Evolutionary conservation across 2,888 invertebrate genomes (phyloP).

Genomic region (Masnerella sp.): DNA sequence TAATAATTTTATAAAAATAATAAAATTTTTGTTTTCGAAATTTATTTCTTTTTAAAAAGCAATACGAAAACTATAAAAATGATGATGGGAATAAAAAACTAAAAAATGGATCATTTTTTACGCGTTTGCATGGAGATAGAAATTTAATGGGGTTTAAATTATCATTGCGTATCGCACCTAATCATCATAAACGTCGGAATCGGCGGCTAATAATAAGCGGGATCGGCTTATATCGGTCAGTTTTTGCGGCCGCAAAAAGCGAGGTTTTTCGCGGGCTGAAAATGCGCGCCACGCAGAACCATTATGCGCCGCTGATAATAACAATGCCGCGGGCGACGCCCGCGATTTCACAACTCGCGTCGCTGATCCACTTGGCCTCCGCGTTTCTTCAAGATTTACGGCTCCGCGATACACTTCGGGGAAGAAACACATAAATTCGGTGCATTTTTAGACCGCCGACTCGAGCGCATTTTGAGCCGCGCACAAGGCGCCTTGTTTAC

Average conservation of each 20-base stretch:
- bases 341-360: conserved; percentile 6
- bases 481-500: background rate
- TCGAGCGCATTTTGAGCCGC: conserved; percentile 1
- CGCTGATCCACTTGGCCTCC: conserved; percentile 32
- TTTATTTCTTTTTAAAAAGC: too few species aligned
- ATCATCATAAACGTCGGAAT: conserved; percentile 45
- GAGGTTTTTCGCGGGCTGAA: conserved; percentile 47
- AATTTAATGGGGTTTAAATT: conserved; percentile 27
- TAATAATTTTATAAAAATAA: too few species aligned
- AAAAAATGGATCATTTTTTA: conserved; percentile 5
- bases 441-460: conserved; percentile 21
- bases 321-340: conserved; percentile 40
- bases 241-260: conserved; percentile 31
- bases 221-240: conserved; percentile 46
- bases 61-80: too few species aligned
- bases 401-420: conserved; percentile 24
- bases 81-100: too few species aligned
- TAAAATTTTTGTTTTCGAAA: too few species aligned
- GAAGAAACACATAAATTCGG: conserved; percentile 28
- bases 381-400: conserved; percentile 12
- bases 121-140: background rate
- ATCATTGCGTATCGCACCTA: conserved; percentile 46
- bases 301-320: conserved; percentile 41
- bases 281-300: conserved; percentile 35
- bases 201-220: conserved; percentile 32